Conservation (phyloP, 1,140 invertebrate species). For the Drosophila biarmipes region DNA sequence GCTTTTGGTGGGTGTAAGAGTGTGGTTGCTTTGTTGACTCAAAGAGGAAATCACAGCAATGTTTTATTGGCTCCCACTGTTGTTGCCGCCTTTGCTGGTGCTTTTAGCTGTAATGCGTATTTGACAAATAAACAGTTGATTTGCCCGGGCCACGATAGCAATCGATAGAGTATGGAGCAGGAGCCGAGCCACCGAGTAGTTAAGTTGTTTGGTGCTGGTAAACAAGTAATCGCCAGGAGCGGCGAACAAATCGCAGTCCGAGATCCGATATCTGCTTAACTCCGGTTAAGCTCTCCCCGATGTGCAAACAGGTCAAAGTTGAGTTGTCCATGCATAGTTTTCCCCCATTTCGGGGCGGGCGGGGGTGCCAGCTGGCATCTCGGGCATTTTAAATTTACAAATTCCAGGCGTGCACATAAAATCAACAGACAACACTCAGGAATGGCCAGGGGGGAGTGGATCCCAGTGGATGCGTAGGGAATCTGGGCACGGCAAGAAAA, state of each 20-base stretch:
- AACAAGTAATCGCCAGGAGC: conserved; percentile 75
- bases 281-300: conserved; percentile 47
- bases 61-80: conserved; percentile 65
- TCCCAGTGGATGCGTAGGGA: conserved; percentile 10
- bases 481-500: neutral
- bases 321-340: conserved; percentile 49
- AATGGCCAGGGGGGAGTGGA: conserved; percentile 44
- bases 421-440: conserved; percentile 74
- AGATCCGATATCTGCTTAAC: conserved; percentile 18
- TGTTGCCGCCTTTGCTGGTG: conserved; percentile 39
- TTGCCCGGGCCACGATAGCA: conserved; percentile 67
- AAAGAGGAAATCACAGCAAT: conserved; percentile 69
- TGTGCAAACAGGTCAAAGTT: conserved; percentile 73
- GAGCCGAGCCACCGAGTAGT: conserved; percentile 58
- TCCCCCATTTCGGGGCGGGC: neutral
- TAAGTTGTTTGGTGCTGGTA: conserved; percentile 80
- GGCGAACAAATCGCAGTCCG: conserved; percentile 23
- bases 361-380: conserved; percentile 53
- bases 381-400: conserved; percentile 81
- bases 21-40: conserved; percentile 61
- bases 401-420: conserved; percentile 77
- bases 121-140: conserved; percentile 83
- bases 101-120: conserved; percentile 76
- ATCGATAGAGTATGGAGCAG: conserved; percentile 50
- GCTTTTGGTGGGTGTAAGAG: conserved; percentile 3